Percentiles rank a stretch among this genome's conserved stretches.
These are phyloP conservation scores for Thinocorus orbignyianus DNA, from an alignment of 2,113 vertebrate genomes.

Conservation along the genomic window DNA sequence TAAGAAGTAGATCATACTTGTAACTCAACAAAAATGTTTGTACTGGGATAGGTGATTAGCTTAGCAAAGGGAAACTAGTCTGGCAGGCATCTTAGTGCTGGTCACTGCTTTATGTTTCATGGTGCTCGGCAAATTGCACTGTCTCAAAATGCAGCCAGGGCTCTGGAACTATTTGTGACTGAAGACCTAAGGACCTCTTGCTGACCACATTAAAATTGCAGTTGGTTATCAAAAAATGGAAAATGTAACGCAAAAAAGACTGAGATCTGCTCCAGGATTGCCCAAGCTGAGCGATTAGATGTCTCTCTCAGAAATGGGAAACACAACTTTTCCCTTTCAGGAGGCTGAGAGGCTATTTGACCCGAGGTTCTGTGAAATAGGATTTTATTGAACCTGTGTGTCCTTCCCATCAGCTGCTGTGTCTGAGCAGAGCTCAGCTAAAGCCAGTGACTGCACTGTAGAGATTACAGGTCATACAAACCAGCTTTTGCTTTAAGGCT, in stretches of 20 bases:
- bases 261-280: neutral
- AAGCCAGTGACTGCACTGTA: neutral
- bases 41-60: neutral
- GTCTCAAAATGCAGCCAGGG: neutral
- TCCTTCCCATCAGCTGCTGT: neutral
- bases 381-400: neutral
- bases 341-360: neutral
- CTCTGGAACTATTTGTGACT: neutral
- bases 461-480: neutral
- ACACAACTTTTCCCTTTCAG: neutral
- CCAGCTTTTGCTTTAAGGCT: neutral
- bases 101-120: neutral
- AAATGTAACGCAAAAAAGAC: neutral
- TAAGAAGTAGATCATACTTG: neutral
- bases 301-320: neutral
- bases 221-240: neutral
- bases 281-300: neutral
- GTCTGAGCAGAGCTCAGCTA: neutral
- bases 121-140: neutral
- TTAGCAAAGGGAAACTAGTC: neutral
- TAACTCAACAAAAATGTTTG: neutral
- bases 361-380: neutral
- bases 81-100: neutral
- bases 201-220: neutral
- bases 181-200: neutral